Conservation (phyloP, 2,888 invertebrate genomes). For the Autographa pulchrina region DNA sequence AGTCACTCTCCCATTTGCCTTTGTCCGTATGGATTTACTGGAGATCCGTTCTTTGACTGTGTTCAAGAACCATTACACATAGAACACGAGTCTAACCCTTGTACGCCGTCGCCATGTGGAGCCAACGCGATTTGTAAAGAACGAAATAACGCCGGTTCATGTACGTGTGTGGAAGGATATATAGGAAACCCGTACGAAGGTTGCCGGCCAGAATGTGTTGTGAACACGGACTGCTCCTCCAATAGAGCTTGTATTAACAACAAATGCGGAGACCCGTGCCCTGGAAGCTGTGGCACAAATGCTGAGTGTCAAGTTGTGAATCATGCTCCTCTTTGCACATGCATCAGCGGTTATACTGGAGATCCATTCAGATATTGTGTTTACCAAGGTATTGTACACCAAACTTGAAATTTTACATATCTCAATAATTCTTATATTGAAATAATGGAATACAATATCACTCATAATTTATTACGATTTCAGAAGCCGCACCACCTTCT, state of each 20-base stretch:
- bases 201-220: constrained; percentile 93
- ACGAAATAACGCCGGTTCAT: constrained; percentile 90
- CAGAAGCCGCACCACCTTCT: constrained; percentile 85
- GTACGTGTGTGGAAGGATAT: constrained; percentile 92
- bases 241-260: constrained; percentile 92
- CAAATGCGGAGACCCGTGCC: constrained; percentile 94
- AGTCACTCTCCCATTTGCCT: constrained; percentile 94
- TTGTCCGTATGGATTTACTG: constrained; percentile 91
- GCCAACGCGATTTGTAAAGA: constrained; percentile 91
- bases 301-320: constrained; percentile 93
- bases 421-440: background rate
- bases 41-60: constrained; percentile 94
- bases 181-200: constrained; percentile 94
- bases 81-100: constrained; percentile 85
- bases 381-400: constrained; percentile 78
- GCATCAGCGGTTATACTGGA: constrained; percentile 91
- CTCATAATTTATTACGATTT: constrained; percentile 57
- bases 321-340: constrained; percentile 92
- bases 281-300: constrained; percentile 93
- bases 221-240: constrained; percentile 93
- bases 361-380: constrained; percentile 93
- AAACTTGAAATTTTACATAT: background rate
- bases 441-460: background rate
- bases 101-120: constrained; percentile 91
- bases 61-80: constrained; percentile 73